A percentile compares a stretch with the other conserved stretches of the same genome.
These are phyloP conservation scores for Hypercompe scribonia DNA, from an alignment of 2,888 invertebrate species.

Conservation along the genomic window DNA sequence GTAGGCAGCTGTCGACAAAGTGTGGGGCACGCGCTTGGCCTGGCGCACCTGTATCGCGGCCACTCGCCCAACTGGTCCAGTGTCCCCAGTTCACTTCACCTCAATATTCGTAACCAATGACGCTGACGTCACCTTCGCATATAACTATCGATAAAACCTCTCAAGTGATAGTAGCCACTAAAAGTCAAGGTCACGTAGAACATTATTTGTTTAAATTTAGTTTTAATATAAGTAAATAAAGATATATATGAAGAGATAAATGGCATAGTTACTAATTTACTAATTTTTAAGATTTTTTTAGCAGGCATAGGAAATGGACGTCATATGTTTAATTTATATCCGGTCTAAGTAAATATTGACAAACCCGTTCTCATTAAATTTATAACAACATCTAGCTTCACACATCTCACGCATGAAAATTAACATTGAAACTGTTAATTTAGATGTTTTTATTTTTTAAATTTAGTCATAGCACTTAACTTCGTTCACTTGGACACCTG, in stretches of 20 bases:
- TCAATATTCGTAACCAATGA: constrained; percentile 1
- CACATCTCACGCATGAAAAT: not conserved
- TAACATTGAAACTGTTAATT: not conserved
- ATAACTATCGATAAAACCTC: constrained; percentile 43
- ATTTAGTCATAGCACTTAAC: too few species aligned
- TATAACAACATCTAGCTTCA: not conserved
- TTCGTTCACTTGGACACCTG: too few species aligned
- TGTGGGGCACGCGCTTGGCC: constrained; percentile 55
- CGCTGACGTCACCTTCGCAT: constrained; percentile 54
- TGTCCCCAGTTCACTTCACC: constrained; percentile 45
- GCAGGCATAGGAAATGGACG: not conserved
- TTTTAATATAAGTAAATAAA: constrained; percentile 11
- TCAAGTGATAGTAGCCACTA: constrained; percentile 48
- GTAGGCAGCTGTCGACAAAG: constrained; percentile 45
- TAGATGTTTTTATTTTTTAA: too few species aligned
- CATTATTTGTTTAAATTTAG: constrained; percentile 33
- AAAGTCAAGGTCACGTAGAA: constrained; percentile 53
- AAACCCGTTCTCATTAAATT: not conserved
- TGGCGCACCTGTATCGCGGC: constrained; percentile 64
- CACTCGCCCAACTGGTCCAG: constrained; percentile 57
- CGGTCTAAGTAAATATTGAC: not conserved
- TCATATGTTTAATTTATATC: not conserved
- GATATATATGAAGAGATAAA: not conserved
- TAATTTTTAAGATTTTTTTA: not conserved
- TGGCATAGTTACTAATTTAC: not conserved